Conservation (phyloP, 92 coral and sea anemone genomes). For the Parazoanthus atlanticus region DNA sequence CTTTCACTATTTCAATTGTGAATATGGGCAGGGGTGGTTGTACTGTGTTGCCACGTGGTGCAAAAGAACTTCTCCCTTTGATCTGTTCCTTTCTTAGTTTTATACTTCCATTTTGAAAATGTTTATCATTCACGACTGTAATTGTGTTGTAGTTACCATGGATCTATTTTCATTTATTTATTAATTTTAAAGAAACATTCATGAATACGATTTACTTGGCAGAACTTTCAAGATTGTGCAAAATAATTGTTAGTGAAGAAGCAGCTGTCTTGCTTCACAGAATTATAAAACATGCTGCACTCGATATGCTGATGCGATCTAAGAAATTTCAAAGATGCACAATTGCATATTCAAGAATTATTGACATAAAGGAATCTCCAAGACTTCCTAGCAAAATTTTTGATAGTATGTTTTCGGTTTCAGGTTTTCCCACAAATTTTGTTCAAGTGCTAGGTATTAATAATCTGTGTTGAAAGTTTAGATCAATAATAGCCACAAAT, state of each 20-base stretch:
- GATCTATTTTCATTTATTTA: slow-evolving; percentile 12
- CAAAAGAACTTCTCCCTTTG: background rate
- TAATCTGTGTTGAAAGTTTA: background rate
- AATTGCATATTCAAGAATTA: background rate
- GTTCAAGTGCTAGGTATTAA: no score
- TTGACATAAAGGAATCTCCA: no score
- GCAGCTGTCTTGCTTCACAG: slow-evolving; percentile 12
- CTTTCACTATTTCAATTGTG: background rate
- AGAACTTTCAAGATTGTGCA: background rate
- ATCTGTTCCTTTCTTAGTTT: background rate
- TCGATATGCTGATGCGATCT: background rate
- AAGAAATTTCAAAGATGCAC: background rate
- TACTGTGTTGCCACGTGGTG: background rate
- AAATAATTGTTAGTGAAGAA: background rate
- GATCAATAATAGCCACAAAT: background rate
- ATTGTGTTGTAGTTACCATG: background rate
- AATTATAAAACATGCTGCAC: background rate
- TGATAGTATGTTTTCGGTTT: background rate
- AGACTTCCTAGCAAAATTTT: background rate
- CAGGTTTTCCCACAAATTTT: background rate
- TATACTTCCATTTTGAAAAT: slow-evolving; percentile 1
- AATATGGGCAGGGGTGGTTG: background rate
- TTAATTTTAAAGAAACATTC: slow-evolving; percentile 4
- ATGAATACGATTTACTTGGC: background rate
- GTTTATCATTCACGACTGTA: background rate